Base-by-base conservation (phyloP, 2,888 invertebrate species). In the Anagyrus pseudococci region DNA sequence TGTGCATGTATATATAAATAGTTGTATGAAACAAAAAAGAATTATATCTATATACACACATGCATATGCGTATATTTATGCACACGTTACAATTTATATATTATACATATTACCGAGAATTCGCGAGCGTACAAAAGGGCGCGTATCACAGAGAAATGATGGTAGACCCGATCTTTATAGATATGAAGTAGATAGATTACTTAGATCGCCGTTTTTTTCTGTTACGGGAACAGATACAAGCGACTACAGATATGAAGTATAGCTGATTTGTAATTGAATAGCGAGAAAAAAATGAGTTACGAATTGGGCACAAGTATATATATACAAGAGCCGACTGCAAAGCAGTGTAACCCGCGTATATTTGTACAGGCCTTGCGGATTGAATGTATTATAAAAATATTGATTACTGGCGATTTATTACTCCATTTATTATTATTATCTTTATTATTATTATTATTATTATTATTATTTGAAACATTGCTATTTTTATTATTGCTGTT, bases 381-480 rank as follows among this genome's bases (percentile, higher is more conserved):
- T 41, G 52, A 66, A 67, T 75, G 74, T 75, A 75, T 75, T 72
- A 73, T 75, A 75, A 66, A 70, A 22, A 56, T 66, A 68, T 67
- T 62, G 62, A 54, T 65, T 58, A 65, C 50, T 53, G 41, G 26
- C 58, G 46, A 57, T 63, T 10, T 63, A 58, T 68, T 64, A 65
- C 67, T 69, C 67, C 65, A 62, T 64, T 65, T 69, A 68, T 67
- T 65, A 68, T 64, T 72, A n/a, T n/a, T n/a, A n/a, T n/a, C n/a
- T n/a, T n/a, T n/a, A n/a, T n/a, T n/a, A n/a, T n/a, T n/a, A 67
- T 67, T 64, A 71, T 69, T 71, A 68, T 67, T 64, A 71, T 68
- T 68, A 69, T 63, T 68, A 68, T 69, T 69, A 62, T 53, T 58
- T 62, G 46, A 56, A 62, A 61, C n/a, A 54, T 47, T 53, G 47